Evolutionary conservation across 2,888 invertebrate species (phyloP), one percentile per base, ranked within the genome.

Genomic region (Philereme vetulata): DNA sequence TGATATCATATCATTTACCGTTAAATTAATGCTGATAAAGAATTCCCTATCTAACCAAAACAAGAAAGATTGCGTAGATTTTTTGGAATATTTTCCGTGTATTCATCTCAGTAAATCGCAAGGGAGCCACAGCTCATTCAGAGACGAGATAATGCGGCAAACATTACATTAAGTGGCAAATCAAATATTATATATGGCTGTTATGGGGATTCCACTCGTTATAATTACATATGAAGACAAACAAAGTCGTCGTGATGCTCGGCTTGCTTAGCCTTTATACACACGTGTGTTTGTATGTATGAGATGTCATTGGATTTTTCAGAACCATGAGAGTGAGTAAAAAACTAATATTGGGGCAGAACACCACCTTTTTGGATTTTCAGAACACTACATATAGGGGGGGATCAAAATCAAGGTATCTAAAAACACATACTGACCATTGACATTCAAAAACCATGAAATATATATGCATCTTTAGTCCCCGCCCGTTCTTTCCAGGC

Each of bases 91-190:
- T 47, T 52, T 57, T 47, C 51, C 32, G 32, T 44, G 49, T 49
- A 44, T 49, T 51, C 34, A 51, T 53, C 48, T 53, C 42, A 45
- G 34, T 52, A 49, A 53, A 59, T 54, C 53, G 46, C 50, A 4
- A 45, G 58, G 53, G 58, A 49, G 33, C 47, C 36, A 21, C 51
- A 43, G 36, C 36, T 58, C 38, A 49, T 52, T 48, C 57, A 48
- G 42, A 52, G 7, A 5, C 32, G 36, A 52, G 47, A 52, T 58
- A 52, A 58, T 58, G 52, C 51, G 11, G 45, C 36, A 52, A 56
- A 56, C 46, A 50, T 61, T 57, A 43, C 57, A 51, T 48, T 51
- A 58, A 38, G 51, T 51, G 50, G 34, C 45, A 53, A 43, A 61
- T 59, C 45, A 47, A 55, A 52, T 48, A 43, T 42, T 38, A 52